Evolutionary conservation across 1,140 invertebrate genomes (phyloP), one percentile per base, ranked within the genome.

Genomic region (Luehdorfia chinensis): DNA sequence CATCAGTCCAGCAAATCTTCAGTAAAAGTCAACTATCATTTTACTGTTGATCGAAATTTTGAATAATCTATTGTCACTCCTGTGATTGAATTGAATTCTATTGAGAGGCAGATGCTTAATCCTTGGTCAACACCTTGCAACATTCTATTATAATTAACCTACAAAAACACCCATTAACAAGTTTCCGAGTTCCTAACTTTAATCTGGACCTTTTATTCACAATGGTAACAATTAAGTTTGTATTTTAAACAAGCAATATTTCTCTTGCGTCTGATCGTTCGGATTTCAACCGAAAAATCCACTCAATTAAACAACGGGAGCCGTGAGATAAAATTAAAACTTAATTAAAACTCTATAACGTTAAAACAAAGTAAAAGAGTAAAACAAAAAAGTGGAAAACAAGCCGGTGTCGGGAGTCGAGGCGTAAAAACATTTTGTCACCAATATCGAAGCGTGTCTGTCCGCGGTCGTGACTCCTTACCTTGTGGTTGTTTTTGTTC

Each of bases 381-480:
- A 47, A 47, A 49, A 47, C 47, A 49, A 43, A 51, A 18, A 32
- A 23, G 21, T 43, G 27, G 47, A 54, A 50, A 59, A 18, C 34
- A 18, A 16, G 23, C 15, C 27, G 7, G 37, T 41, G 23, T 13
- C 15, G 46, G 16, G 47, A 53, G 48, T 8, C 33, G 39, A 66
- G 72, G 75, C 69, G 71, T 78, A 75, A 75, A 77, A 78, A 67
- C 67, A 66, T 71, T 78, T 75, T 78, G 75, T 78, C 75, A 78
- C 63, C 60, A 59, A 68, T 65, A 62, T 62, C 59, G 51, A 28
- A 43, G 39, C 39, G 39, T 30, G 39, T 43, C 47, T 51, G 52
- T 53, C 55, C 52, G 41, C 51, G 41, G 50, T 72, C 70, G 73
- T 69, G 70, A 63, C 49, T 30, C 12, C 39, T 9, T 8, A 14